phyloP scores from a whole-genome alignment of 2,797 vertebrate species.

The Cercopithecus diana region DNA sequence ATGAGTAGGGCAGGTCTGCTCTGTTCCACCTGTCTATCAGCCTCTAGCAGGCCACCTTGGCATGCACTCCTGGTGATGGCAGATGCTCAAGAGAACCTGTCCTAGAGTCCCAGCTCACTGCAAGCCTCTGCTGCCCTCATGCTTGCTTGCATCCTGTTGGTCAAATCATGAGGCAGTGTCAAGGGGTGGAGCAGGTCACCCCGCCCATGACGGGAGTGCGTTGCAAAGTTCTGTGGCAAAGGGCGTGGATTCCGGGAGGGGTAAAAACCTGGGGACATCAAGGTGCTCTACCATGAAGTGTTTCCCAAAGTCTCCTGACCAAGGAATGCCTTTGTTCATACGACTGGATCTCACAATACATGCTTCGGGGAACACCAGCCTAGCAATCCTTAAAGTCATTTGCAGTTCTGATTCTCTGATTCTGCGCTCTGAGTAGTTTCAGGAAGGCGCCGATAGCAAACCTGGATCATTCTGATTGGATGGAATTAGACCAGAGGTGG shows the following conservation, averaged over 20 bases:
- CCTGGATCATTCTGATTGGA: background rate
- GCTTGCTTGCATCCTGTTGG: background rate
- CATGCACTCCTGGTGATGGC: background rate
- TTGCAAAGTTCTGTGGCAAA: background rate
- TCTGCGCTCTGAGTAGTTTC: background rate
- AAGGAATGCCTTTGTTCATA: background rate
- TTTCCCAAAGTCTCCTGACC: constrained; percentile 22
- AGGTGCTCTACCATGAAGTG: background rate
- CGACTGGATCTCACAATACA: background rate
- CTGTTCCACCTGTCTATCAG: background rate
- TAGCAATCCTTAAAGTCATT: background rate
- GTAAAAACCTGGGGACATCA: background rate
- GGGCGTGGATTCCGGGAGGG: background rate
- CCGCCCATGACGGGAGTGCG: background rate
- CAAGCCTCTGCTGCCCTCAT: background rate
- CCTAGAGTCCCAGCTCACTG: background rate
- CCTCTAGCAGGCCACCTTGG: background rate
- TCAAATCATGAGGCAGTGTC: background rate
- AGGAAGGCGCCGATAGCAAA: background rate
- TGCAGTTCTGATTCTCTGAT: background rate
- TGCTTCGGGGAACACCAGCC: background rate
- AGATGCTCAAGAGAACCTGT: background rate
- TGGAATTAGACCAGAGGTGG: background rate
- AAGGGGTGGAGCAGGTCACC: background rate
- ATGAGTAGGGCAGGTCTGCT: background rate